Evolutionary conservation across 2,888 invertebrate species (phyloP), one percentile per base, ranked within the genome.

Genomic region (Thelaira solivaga): DNA sequence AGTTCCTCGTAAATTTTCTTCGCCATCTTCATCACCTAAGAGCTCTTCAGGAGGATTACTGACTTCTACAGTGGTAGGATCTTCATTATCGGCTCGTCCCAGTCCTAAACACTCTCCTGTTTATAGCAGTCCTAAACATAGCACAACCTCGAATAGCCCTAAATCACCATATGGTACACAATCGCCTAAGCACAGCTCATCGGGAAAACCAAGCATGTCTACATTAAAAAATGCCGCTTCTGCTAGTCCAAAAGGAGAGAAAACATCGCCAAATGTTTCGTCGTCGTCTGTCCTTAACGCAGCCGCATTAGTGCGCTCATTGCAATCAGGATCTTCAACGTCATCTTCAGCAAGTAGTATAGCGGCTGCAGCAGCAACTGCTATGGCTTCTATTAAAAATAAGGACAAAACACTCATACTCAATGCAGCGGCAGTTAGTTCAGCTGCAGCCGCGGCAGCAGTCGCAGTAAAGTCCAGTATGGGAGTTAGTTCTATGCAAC

Each of bases 181-280:
- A 11, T 95, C 95, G 13, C 95, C 96, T 18, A 96, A 95, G 86
- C 95, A 95, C 82, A 91, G 91, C 82, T 88, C 89, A 11, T 93
- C 95, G 1, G 96, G 96, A 0, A 96, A 96, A 85, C 96, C 96
- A 0, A 96, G 96, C 84, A 95, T 96, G 95, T 95, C 95, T 0
- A 93, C 96, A 0, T 88, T 96, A 20, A 96, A 96, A 86, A 96
- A 94, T 36, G 95, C 95, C 1, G 83, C 86, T 8, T 85, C 86
- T 7, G 86, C 84, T 36, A 84, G 84, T 68, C 88, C 86, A 10
- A 86, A 87, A 71, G 82, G 82, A 0, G 86, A 87, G 10, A 87
- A 87, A 76, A 69, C 81, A 7, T 69, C 59, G 4, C 41, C 47
- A 16, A 65, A 36, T 20, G 34, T 61, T 4, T 22, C 64, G 4